phyloP scores from a whole-genome alignment of 2,797 vertebrate genomes.

The Sternarchorhynchus goeldii region DNA sequence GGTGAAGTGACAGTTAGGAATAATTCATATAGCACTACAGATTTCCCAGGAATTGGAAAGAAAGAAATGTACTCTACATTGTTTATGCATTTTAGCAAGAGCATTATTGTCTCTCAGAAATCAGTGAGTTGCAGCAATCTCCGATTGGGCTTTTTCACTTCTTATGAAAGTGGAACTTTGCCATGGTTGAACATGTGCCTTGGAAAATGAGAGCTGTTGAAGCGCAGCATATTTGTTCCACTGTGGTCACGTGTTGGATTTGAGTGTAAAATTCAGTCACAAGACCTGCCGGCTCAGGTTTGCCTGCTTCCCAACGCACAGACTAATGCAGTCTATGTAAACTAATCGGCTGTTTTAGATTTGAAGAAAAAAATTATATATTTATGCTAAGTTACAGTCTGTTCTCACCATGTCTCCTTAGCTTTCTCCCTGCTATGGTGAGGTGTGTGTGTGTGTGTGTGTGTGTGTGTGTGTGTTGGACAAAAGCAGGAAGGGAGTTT shows the following conservation, averaged over 20 bases:
- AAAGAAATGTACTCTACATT: background rate
- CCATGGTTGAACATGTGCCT: conserved; percentile 67
- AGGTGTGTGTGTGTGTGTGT: conserved; percentile 5
- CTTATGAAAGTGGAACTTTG: conserved; percentile 60
- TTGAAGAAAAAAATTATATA: background rate
- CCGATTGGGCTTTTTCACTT: conserved; percentile 55
- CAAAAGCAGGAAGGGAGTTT: conserved; percentile 83
- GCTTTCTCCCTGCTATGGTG: background rate
- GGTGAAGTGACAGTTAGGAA: background rate
- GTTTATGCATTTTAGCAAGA: background rate
- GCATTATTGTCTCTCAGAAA: background rate
- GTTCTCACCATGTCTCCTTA: conserved; percentile 11
- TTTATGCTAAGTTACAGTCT: background rate
- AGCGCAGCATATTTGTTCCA: conserved; percentile 52
- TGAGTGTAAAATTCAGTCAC: conserved; percentile 66
- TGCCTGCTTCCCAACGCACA: background rate
- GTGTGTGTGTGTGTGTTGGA: conserved; percentile 56
- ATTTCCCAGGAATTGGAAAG: background rate
- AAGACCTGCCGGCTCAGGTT: conserved; percentile 56
- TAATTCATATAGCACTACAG: too few relatives aligned
- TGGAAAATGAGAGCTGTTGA: conserved; percentile 56
- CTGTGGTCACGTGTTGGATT: conserved; percentile 56
- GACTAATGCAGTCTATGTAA: background rate
- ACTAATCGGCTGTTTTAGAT: background rate
- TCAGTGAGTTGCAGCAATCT: background rate